Evolutionary conservation across 2,113 vertebrate species (phyloP).

Genomic region (Brachypodius melanocephalos): DNA sequence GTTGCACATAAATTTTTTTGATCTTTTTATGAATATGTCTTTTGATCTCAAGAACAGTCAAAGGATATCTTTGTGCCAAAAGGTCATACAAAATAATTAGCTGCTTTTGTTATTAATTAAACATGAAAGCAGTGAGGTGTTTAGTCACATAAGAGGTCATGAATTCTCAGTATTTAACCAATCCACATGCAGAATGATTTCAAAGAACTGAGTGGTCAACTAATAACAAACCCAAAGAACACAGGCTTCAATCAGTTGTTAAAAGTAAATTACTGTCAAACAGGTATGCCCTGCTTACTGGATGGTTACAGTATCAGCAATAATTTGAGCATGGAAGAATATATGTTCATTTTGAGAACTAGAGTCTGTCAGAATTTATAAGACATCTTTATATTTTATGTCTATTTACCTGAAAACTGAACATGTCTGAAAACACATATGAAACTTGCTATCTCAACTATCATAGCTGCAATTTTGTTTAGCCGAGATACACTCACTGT

Average conservation of each 20-base stretch:
- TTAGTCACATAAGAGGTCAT: neutral
- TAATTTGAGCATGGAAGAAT: neutral
- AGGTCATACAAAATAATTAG: conserved; percentile 21
- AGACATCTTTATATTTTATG: neutral
- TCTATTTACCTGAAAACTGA: neutral
- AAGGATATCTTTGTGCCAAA: neutral
- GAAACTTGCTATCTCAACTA: neutral
- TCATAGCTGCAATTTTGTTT: neutral
- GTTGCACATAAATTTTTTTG: conserved; percentile 4
- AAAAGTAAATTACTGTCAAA: neutral
- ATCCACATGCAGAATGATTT: neutral
- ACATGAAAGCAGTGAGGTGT: neutral
- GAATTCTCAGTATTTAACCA: neutral
- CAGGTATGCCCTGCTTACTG: neutral
- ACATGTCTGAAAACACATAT: neutral
- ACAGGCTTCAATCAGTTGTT: neutral
- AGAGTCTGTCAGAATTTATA: neutral
- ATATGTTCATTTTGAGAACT: neutral
- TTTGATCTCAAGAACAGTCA: conserved; percentile 23
- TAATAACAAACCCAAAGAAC: neutral
- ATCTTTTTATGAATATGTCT: conserved; percentile 8
- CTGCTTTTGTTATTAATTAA: conserved; percentile 12
- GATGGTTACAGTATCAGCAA: neutral
- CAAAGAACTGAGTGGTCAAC: neutral
- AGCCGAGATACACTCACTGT: neutral